Percentiles rank a stretch among this genome's conserved stretches.
Evolutionary conservation across 2,888 invertebrate species (phyloP).

Genomic region (Vannuccia rotundouncinata): DNA sequence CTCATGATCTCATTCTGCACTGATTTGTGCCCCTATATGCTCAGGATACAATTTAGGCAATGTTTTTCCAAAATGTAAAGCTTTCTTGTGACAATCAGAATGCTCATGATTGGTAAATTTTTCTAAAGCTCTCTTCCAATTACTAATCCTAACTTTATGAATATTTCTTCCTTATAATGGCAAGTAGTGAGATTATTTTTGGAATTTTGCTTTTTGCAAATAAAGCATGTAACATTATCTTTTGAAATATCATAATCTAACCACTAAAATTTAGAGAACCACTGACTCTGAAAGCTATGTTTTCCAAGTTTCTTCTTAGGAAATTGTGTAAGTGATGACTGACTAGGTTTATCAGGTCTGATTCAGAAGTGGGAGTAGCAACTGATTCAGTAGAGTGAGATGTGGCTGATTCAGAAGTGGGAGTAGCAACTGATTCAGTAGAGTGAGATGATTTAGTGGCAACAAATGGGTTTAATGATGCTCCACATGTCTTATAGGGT

Average conservation of each 20-base stretch:
- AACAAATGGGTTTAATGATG: too few relatives aligned
- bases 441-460: too few relatives aligned
- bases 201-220: background rate
- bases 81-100: background rate
- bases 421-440: background rate
- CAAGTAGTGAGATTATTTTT: background rate
- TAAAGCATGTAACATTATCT: background rate
- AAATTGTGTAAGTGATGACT: background rate
- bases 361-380: background rate
- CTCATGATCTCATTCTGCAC: slow-evolving; percentile 17
- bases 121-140: background rate
- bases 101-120: background rate
- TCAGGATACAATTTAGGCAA: slow-evolving; percentile 8
- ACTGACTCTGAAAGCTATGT: background rate
- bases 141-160: background rate
- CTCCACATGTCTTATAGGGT: too few relatives aligned
- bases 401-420: background rate
- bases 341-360: background rate
- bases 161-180: background rate
- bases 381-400: background rate
- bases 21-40: slow-evolving; percentile 20
- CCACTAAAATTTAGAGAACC: background rate
- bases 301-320: background rate
- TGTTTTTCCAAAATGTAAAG: background rate
- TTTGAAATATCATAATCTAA: background rate